Evolutionary conservation across 2,888 invertebrate species (phyloP).

Genomic region (Ormyrus rosae): DNA sequence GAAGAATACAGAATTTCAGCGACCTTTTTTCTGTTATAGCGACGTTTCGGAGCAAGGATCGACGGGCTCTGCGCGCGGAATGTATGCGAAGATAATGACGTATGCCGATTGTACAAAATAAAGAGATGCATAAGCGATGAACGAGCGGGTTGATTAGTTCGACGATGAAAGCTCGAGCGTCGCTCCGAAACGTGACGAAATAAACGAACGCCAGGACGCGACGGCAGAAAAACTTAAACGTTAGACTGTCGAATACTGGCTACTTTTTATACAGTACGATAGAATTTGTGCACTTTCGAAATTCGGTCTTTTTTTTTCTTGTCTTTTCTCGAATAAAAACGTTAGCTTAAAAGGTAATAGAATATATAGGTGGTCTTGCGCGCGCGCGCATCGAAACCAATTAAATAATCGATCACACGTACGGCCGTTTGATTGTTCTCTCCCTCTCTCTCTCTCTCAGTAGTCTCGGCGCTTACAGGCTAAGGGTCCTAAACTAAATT

Average conservation of each 20-base stretch:
- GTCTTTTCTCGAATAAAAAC: constrained; percentile 13
- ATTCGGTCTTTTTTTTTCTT: background rate
- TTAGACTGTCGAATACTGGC: constrained; percentile 45
- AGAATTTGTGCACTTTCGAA: constrained; percentile 29
- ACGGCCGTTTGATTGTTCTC: background rate
- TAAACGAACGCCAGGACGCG: constrained; percentile 29
- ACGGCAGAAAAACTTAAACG: constrained; percentile 40
- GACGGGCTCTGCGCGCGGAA: constrained; percentile 24
- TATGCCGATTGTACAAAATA: background rate
- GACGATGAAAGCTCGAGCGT: constrained; percentile 35
- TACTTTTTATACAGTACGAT: background rate
- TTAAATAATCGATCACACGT: constrained; percentile 36
- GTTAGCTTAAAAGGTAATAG: background rate
- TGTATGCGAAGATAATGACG: background rate
- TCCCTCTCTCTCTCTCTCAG: too few relatives aligned
- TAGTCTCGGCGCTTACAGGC: constrained; percentile 1
- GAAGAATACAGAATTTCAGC: background rate
- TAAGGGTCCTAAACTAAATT: background rate
- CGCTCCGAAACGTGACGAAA: constrained; percentile 52
- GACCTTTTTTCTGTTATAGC: constrained; percentile 19
- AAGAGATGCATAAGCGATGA: background rate
- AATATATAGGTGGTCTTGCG: background rate
- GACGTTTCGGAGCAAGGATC: constrained; percentile 54
- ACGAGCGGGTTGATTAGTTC: constrained; percentile 5
- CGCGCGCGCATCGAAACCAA: constrained; percentile 23